Conservation (phyloP, 1,140 invertebrate species). For the Macrobrachium rosenbergii region DNA sequence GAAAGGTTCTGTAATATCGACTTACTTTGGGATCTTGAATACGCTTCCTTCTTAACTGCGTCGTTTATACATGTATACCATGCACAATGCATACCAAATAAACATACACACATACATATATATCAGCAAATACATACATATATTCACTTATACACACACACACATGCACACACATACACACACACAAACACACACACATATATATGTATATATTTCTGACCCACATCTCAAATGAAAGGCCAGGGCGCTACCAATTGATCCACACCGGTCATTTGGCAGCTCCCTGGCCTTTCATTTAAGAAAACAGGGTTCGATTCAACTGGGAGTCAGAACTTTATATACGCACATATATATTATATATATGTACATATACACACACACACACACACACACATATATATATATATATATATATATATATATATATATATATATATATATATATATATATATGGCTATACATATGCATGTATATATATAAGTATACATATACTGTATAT, state of each 20-base stretch:
- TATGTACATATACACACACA: background rate
- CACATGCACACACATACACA: background rate
- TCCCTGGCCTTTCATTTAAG: too few relatives aligned
- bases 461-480: background rate
- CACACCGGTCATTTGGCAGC: too few relatives aligned
- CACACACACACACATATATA: background rate
- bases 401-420: background rate
- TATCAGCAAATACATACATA: background rate
- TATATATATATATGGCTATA: background rate
- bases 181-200: background rate
- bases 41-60: too few relatives aligned
- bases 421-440: background rate
- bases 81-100: too few relatives aligned
- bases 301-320: too few relatives aligned
- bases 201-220: background rate
- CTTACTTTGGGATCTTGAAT: too few relatives aligned
- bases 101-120: background rate
- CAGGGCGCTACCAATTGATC: too few relatives aligned
- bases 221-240: too few relatives aligned
- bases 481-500: background rate
- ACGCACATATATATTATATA: too few relatives aligned
- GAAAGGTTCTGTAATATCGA: too few relatives aligned
- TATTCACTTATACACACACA: background rate
- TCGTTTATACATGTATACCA: too few relatives aligned
- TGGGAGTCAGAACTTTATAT: background rate